These are phyloP conservation scores for Anomalospiza imberbis DNA, from an alignment of 2,797 vertebrate species.

Conservation along the genomic window DNA sequence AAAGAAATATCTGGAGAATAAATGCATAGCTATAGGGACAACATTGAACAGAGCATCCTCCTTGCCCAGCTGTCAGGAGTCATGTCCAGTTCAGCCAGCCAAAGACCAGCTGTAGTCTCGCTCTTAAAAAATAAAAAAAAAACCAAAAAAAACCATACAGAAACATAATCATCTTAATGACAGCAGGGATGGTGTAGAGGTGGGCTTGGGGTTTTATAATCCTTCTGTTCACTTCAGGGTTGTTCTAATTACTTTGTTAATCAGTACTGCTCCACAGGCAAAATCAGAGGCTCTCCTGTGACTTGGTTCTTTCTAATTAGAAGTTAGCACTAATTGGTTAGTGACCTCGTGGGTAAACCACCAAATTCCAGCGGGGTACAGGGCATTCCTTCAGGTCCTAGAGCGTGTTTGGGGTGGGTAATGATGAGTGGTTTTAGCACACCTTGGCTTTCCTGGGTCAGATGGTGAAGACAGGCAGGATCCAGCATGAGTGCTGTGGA, in stretches of 20 bases:
- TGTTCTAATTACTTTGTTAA: not conserved
- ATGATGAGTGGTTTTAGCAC: not conserved
- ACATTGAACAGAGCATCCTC: not conserved
- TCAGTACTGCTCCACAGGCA: not conserved
- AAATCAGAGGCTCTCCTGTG: not conserved
- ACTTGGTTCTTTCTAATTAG: not conserved
- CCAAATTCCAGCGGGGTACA: not conserved
- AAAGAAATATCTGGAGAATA: not conserved
- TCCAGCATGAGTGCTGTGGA: not conserved
- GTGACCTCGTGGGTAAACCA: not conserved
- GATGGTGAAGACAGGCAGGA: rapidly evolving
- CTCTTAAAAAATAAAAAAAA: not conserved
- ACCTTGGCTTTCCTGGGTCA: not conserved
- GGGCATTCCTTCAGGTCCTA: not conserved
- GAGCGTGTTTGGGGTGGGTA: not conserved
- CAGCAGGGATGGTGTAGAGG: not conserved
- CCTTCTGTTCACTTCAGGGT: not conserved
- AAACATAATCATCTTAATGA: not conserved
- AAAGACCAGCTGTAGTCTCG: not conserved
- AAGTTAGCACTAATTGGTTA: not conserved
- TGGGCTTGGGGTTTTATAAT: not conserved
- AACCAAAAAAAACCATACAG: not conserved
- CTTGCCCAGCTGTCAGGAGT: not conserved
- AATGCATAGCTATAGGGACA: not conserved
- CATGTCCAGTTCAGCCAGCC: not conserved